phyloP scores from a whole-genome alignment of 2,113 vertebrate genomes.

The Chaetodon trifascialis region DNA sequence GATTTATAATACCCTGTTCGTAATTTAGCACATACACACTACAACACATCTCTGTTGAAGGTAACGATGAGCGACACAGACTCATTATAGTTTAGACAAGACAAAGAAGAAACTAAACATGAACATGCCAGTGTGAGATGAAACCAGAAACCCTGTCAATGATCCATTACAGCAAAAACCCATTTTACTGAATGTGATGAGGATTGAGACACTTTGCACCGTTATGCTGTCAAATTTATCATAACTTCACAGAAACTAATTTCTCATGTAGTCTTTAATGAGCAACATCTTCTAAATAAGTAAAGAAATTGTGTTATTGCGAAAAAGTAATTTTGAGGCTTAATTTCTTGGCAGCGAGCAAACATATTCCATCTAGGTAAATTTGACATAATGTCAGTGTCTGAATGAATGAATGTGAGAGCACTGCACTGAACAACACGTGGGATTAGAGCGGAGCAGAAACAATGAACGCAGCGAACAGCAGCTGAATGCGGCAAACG shows the following conservation, averaged over 20 bases:
- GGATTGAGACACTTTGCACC: neutral
- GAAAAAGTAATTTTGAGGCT: neutral
- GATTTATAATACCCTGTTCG: neutral
- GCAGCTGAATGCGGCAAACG: constrained; percentile 4
- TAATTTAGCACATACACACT: neutral
- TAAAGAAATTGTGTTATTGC: neutral
- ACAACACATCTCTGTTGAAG: neutral
- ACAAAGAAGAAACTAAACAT: neutral
- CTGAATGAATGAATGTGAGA: neutral
- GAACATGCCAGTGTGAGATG: neutral
- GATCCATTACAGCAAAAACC: neutral
- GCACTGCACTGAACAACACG: too few species aligned
- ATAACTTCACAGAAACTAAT: neutral
- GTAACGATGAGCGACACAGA: neutral
- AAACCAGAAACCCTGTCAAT: neutral
- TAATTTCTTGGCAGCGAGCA: neutral
- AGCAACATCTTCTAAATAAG: neutral
- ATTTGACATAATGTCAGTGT: neutral
- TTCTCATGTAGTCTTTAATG: neutral
- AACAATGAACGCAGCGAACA: constrained; percentile 4
- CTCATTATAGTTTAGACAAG: neutral
- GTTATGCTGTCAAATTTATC: neutral
- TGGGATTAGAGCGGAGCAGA: neutral
- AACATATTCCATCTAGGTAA: neutral
- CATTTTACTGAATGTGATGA: neutral